A percentile compares a stretch with the other conserved stretches of the same genome.
Evolutionary conservation across 1,140 invertebrate species (phyloP).

Genomic region (Aphaenogaster rudis): DNA sequence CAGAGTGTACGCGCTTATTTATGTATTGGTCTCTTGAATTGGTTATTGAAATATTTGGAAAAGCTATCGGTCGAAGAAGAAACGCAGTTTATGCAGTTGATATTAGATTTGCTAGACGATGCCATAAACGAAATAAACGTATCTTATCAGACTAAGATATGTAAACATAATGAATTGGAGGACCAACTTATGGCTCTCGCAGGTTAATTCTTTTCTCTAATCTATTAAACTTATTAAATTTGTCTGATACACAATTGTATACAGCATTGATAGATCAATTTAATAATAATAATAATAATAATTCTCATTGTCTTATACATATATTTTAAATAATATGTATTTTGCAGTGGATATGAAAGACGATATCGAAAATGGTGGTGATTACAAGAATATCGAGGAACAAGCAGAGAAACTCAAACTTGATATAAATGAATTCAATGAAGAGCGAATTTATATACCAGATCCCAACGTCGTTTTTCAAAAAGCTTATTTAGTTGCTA

Average conservation of each 20-base stretch:
- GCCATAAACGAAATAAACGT: constrained; percentile 75
- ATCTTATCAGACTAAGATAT: constrained; percentile 74
- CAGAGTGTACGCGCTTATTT: constrained; percentile 82
- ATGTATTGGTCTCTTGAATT: constrained; percentile 80
- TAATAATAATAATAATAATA: constrained; percentile 8
- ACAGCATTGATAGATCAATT: constrained; percentile 8
- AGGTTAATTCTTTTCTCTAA: constrained; percentile 71
- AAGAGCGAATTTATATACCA: constrained; percentile 77
- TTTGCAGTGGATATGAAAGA: background rate
- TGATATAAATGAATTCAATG: constrained; percentile 76
- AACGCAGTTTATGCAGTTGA: constrained; percentile 40
- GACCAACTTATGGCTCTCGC: constrained; percentile 64
- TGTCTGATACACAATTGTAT: background rate
- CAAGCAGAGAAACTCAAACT: constrained; percentile 74
- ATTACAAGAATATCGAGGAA: constrained; percentile 9
- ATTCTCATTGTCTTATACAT: background rate
- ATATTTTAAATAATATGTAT: background rate
- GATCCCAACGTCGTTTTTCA: constrained; percentile 79
- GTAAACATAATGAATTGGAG: constrained; percentile 79
- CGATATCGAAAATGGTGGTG: background rate
- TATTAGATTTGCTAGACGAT: constrained; percentile 78
- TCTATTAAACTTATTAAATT: constrained; percentile 17
- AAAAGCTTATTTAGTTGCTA: constrained; percentile 71
- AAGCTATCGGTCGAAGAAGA: constrained; percentile 63
- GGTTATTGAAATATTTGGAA: constrained; percentile 66